A percentile compares a stretch with the other conserved stretches of the same genome.
Conservation (phyloP, 1,140 invertebrate species). For the Parasteatoda tepidariorum region DNA sequence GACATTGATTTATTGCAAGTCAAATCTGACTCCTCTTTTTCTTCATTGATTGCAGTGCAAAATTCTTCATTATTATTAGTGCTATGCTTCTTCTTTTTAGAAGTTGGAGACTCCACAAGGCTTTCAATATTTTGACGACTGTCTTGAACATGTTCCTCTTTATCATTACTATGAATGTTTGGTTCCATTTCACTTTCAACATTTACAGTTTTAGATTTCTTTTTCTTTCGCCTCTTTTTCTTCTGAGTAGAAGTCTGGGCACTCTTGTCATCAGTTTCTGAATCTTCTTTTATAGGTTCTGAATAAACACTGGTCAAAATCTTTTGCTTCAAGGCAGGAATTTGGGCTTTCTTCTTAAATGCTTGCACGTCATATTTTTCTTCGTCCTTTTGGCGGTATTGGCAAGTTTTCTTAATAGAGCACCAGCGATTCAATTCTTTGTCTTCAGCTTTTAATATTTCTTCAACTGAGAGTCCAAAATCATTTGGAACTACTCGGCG, state of each 20-base stretch:
- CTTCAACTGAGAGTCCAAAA: constrained; percentile 90
- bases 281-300: neutral
- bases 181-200: no score
- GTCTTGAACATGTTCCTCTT: no score
- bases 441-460: constrained; percentile 91
- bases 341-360: constrained; percentile 80
- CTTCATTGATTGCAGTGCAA: no score
- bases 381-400: constrained; percentile 75
- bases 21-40: no score
- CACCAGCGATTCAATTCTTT: constrained; percentile 95
- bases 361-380: constrained; percentile 84
- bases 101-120: no score
- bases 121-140: no score
- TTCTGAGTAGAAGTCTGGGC: neutral
- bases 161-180: neutral
- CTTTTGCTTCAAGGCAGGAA: constrained; percentile 82
- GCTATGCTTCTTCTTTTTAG: no score
- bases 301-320: constrained; percentile 82
- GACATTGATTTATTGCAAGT: no score
- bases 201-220: neutral
- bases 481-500: constrained; percentile 85
- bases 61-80: no score
- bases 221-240: neutral
- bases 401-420: constrained; percentile 84
- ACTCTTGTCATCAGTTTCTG: neutral